These are phyloP conservation scores for Spea bombifrons DNA, from an alignment of 2,113 vertebrate genomes.

Conservation along the genomic window DNA sequence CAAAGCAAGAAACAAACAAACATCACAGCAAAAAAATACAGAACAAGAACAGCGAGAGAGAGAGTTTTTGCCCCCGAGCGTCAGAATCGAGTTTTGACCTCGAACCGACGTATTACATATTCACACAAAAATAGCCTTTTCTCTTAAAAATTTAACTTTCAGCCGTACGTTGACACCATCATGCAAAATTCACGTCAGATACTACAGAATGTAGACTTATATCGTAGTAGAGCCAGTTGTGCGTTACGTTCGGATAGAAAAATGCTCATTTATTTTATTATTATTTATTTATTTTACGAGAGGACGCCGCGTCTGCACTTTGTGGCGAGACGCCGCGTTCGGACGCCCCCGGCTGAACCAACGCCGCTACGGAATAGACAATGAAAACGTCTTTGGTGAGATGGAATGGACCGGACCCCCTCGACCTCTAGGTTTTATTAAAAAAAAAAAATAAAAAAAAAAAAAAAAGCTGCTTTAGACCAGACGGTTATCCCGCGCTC, in stretches of 20 bases:
- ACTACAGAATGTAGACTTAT: background rate
- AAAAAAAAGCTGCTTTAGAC: too few relatives aligned
- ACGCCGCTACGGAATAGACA: background rate
- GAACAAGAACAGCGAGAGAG: slow-evolving; percentile 1
- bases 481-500: too few relatives aligned
- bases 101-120: slow-evolving; percentile 23
- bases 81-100: slow-evolving; percentile 14
- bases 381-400: slow-evolving; percentile 33
- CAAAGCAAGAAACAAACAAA: slow-evolving; percentile 1
- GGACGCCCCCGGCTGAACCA: slow-evolving; percentile 3
- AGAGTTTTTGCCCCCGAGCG: background rate
- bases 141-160: slow-evolving; percentile 23
- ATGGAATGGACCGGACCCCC: slow-evolving; percentile 4
- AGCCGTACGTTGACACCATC: slow-evolving; percentile 15
- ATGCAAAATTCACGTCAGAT: slow-evolving; percentile 47
- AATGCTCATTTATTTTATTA: background rate
- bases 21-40: slow-evolving; percentile 30
- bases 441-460: too few relatives aligned
- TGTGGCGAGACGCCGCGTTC: background rate
- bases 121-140: slow-evolving; percentile 39
- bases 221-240: background rate
- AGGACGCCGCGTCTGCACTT: background rate
- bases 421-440: background rate
- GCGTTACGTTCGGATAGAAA: background rate
- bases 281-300: background rate